Evolutionary conservation across 2,797 vertebrate species (phyloP), one percentile per base, ranked within the genome.

Genomic region (Limosa lapponica): DNA sequence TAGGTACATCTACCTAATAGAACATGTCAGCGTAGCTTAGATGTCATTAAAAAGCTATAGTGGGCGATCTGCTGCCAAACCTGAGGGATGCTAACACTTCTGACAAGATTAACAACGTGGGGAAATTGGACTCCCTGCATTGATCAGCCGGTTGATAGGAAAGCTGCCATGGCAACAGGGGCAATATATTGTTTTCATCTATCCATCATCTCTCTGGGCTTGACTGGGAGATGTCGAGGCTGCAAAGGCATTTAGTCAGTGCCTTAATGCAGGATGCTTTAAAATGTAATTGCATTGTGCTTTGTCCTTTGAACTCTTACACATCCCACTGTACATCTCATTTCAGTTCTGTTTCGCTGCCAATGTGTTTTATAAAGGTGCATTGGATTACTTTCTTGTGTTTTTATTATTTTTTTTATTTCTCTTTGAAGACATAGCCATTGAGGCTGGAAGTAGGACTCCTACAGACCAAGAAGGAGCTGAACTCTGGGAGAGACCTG

Each of bases 111-210:
- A 96, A 58, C 86, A 90, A 77, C 13, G 15, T 30, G 54, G 24
- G 58, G 81, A 90, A 82, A 58, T 86, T 22, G 54, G 52, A 17
- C 44, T 93, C 34, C 43, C 30, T 25, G 23, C 67, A 32, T 23
- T 67, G 87, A 94, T 91, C 74, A 70, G 44, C 15, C 30, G 39
- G 43, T 62, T 89, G 75, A 91, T 93, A 79, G 87, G 43, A 86
- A 72, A 83, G 75, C 59, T 89, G 73, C 70, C 58, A 54, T 66
- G 71, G 77, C 58, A 96, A 72, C 10, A 0, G 48, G 43, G 49
- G 16, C 36, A 80, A 57, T 36, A 39, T 16, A 78, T 82, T 84
- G 30, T 72, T 93, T 96, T 75, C n/a, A 65, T 54, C 59, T 70
- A 57, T 92, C 64, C 62, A 2, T 95, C 79, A 70, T 4, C 32